Evolutionary conservation across 2,888 invertebrate species (phyloP).

Genomic region (Acleris sparsana): DNA sequence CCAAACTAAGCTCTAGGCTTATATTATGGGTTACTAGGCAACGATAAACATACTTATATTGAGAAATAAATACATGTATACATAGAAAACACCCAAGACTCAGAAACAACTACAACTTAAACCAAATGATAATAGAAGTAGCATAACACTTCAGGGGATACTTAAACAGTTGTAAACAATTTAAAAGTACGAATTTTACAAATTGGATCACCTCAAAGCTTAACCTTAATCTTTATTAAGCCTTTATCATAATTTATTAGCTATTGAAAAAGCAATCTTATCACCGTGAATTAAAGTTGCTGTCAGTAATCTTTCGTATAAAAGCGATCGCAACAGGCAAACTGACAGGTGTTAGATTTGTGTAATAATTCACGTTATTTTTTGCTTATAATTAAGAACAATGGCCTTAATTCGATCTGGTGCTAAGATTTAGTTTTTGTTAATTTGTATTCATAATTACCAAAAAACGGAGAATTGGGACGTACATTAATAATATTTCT

Average conservation of each 20-base stretch:
- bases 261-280: neutral
- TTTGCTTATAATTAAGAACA: constrained; percentile 23
- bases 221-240: neutral
- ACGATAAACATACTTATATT: too few species aligned
- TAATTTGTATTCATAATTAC: constrained; percentile 14
- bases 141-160: neutral
- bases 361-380: constrained; percentile 24
- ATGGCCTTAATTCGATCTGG: constrained; percentile 29
- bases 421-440: constrained; percentile 16
- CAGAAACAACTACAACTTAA: neutral
- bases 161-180: constrained; percentile 9
- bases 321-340: neutral
- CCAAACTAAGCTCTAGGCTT: too few species aligned
- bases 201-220: neutral
- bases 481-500: neutral
- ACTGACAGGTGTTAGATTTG: constrained; percentile 20
- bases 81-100: neutral
- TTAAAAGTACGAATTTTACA: constrained; percentile 1
- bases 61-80: too few species aligned
- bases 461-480: constrained; percentile 5
- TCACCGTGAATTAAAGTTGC: neutral
- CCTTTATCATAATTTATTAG: neutral
- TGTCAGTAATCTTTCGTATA: neutral
- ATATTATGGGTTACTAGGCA: too few species aligned
- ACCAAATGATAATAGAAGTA: neutral